Percentiles rank a stretch among this genome's conserved stretches.
These are phyloP conservation scores for Limnephilus lunatus DNA, from an alignment of 2,888 invertebrate genomes.

Conservation along the genomic window DNA sequence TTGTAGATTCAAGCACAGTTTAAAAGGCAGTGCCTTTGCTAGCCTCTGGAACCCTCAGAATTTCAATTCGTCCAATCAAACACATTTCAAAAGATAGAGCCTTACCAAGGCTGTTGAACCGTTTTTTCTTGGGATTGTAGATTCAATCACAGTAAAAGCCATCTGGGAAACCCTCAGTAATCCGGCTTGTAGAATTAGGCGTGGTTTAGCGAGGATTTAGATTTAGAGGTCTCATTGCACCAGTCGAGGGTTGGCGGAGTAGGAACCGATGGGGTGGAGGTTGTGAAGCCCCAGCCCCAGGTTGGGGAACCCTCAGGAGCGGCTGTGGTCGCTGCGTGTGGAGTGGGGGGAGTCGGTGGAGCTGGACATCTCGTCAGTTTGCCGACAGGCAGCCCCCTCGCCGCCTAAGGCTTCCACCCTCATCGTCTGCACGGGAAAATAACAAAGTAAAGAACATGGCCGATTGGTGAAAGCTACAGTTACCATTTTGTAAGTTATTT, in stretches of 20 bases:
- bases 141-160: neutral
- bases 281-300: neutral
- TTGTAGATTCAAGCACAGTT: neutral
- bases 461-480: neutral
- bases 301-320: conserved; percentile 55
- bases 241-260: conserved; percentile 14
- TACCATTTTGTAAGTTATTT: neutral
- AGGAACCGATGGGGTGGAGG: neutral
- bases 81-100: neutral
- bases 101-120: neutral
- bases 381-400: conserved; percentile 83
- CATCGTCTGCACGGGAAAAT: conserved; percentile 73
- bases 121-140: neutral
- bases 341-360: conserved; percentile 72
- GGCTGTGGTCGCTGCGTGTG: conserved; percentile 67
- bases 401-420: conserved; percentile 79
- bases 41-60: neutral
- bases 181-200: neutral
- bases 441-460: conserved; percentile 25
- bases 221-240: neutral
- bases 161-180: neutral
- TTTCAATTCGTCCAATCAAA: neutral
- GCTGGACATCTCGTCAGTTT: conserved; percentile 74
- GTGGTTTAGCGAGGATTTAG: neutral
- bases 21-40: neutral